Evolutionary conservation across 2,113 vertebrate genomes (phyloP).

Genomic region (Melanostigma gelatinosum): DNA sequence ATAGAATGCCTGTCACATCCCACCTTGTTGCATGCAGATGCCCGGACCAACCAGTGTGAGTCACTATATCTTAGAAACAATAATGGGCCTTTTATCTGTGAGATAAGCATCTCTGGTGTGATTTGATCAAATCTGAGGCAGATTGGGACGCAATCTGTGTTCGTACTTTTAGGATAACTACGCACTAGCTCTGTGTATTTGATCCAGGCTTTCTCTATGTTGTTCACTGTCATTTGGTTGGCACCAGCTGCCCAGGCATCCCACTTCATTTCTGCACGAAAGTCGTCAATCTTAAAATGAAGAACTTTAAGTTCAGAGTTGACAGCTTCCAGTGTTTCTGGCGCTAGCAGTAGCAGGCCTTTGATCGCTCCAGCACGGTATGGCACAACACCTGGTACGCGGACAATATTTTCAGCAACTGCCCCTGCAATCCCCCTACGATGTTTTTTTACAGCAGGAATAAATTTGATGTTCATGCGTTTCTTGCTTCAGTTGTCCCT

Average conservation of each 20-base stretch:
- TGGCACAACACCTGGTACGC: background rate
- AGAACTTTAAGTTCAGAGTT: conserved; percentile 1
- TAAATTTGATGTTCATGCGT: accelerated
- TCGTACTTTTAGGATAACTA: too few relatives aligned
- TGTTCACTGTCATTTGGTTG: background rate
- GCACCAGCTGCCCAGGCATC: conserved; percentile 5
- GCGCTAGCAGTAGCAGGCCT: background rate
- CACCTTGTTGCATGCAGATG: too few relatives aligned
- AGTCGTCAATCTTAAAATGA: background rate
- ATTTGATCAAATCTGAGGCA: background rate
- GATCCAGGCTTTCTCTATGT: conserved; percentile 8
- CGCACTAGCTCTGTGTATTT: background rate
- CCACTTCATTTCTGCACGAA: conserved; percentile 1
- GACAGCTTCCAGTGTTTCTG: background rate
- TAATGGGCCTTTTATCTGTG: background rate
- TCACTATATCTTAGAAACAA: too few relatives aligned
- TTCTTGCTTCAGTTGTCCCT: background rate
- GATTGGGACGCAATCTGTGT: background rate
- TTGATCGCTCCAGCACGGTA: background rate
- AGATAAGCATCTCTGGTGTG: background rate
- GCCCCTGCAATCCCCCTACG: background rate
- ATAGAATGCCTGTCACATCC: too few relatives aligned
- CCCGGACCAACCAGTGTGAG: too few relatives aligned
- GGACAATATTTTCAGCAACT: accelerated
- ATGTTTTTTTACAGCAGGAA: background rate